Evolutionary conservation across 2,113 vertebrate species (phyloP).

Genomic region (Siniperca knerii): DNA sequence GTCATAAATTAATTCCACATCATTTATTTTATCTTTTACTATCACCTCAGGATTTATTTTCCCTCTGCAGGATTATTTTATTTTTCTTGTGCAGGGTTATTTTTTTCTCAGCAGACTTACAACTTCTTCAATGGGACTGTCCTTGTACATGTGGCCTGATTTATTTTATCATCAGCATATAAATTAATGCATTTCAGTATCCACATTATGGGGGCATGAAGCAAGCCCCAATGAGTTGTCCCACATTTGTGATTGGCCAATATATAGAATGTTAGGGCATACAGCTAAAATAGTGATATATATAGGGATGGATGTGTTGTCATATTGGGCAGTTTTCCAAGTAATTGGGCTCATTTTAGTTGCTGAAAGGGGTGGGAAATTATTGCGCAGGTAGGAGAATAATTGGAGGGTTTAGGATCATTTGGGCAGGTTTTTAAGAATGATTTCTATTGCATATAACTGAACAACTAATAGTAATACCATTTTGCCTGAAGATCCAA

Average conservation of each 20-base stretch:
- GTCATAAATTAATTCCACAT: neutral
- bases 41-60: slow-evolving; percentile 9
- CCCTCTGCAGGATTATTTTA: neutral
- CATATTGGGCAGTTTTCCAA: neutral
- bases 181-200: neutral
- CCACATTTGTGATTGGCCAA: slow-evolving; percentile 18
- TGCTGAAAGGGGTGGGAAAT: neutral
- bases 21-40: slow-evolving; percentile 9
- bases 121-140: too few relatives aligned
- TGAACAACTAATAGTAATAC: neutral
- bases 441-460: neutral
- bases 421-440: neutral
- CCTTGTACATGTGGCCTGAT: neutral
- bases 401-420: neutral
- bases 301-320: neutral
- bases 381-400: neutral
- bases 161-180: slow-evolving; percentile 19
- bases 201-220: neutral
- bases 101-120: neutral
- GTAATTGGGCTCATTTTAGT: neutral
- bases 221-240: slow-evolving; percentile 7
- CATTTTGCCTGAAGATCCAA: neutral
- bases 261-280: neutral
- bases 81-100: neutral
- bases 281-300: neutral